Evolutionary conservation across 2,888 invertebrate genomes (phyloP).

Genomic region (Gymnosoma rotundatum): DNA sequence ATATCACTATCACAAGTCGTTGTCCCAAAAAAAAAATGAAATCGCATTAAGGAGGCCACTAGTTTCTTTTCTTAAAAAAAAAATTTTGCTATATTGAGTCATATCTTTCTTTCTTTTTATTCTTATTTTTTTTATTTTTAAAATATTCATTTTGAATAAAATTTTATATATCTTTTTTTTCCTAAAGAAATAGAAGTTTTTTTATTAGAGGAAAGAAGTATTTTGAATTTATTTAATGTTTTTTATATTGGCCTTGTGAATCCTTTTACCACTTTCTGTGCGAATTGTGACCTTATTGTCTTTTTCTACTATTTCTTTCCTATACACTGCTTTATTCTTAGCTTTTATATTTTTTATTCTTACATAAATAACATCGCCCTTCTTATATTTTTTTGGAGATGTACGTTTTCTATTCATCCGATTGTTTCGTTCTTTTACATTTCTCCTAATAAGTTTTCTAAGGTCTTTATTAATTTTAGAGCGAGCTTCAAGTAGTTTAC

Average conservation of each 20-base stretch:
- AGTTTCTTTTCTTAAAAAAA: not conserved
- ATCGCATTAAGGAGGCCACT: conserved; percentile 3
- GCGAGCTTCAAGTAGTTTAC: not conserved
- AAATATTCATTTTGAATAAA: no score
- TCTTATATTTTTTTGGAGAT: not conserved
- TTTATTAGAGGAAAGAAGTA: no score
- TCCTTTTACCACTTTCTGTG: not conserved
- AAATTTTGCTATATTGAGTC: no score
- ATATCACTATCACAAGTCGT: conserved; percentile 1
- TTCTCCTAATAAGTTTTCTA: not conserved
- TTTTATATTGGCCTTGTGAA: not conserved
- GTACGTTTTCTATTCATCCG: not conserved
- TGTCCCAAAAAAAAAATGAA: conserved; percentile 6
- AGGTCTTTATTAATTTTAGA: not conserved
- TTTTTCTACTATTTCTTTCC: not conserved
- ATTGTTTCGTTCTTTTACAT: not conserved
- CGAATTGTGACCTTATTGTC: not conserved
- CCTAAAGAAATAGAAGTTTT: no score
- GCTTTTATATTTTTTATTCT: not conserved
- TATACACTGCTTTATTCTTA: not conserved
- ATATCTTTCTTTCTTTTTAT: no score
- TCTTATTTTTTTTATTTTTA: no score
- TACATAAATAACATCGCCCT: not conserved
- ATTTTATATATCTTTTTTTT: no score
- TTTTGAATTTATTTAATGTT: not conserved